phyloP scores from a whole-genome alignment of 2,797 vertebrate genomes.

The Onychomys torridus region DNA sequence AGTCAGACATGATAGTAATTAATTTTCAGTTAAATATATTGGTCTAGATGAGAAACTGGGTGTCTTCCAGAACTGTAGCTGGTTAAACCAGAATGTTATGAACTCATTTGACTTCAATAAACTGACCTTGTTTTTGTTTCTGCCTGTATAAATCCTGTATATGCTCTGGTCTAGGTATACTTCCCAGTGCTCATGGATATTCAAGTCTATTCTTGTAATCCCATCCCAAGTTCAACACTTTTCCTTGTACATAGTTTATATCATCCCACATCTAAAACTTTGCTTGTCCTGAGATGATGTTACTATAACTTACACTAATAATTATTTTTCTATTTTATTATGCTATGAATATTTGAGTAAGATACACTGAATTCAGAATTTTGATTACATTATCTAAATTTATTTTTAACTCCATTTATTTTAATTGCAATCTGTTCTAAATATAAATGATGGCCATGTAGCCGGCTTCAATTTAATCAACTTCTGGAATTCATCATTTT shows the following conservation, averaged over 20 bases:
- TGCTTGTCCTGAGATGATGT: background rate
- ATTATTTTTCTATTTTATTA: background rate
- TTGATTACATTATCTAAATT: background rate
- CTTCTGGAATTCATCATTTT: background rate
- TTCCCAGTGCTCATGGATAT: background rate
- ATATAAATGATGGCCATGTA: background rate
- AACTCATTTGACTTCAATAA: background rate
- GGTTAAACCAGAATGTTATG: background rate
- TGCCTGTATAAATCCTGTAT: background rate
- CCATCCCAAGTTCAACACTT: background rate
- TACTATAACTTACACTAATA: background rate
- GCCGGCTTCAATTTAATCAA: background rate
- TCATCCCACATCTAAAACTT: fast-evolving
- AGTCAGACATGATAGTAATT: conserved; percentile 3
- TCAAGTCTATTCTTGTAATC: background rate
- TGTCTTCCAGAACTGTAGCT: background rate
- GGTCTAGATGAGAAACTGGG: background rate
- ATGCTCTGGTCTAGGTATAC: background rate
- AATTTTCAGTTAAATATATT: conserved; percentile 24
- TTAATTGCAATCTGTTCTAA: background rate
- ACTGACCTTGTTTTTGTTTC: background rate
- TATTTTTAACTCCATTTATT: background rate
- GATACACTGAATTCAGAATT: background rate
- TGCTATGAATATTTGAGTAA: background rate
- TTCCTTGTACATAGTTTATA: background rate